phyloP scores from a whole-genome alignment of 2,797 vertebrate genomes.

The Smutsia gigantea region DNA sequence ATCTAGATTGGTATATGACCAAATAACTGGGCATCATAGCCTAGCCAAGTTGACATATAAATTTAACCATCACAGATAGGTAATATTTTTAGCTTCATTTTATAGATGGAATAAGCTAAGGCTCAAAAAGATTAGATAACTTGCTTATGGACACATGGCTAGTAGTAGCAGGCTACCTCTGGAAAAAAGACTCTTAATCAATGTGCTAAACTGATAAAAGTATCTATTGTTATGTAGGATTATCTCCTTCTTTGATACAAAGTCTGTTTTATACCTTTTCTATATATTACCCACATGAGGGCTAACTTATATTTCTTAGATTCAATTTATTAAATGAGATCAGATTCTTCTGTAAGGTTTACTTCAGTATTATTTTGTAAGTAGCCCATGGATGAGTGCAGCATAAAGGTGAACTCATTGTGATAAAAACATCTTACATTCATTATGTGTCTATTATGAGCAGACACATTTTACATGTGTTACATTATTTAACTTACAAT shows the following conservation, averaged over 20 bases:
- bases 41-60: background rate
- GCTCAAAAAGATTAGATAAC: background rate
- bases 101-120: background rate
- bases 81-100: slow-evolving; percentile 2
- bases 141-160: background rate
- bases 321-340: slow-evolving; percentile 17
- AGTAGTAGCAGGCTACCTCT: background rate
- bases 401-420: background rate
- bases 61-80: background rate
- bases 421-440: background rate
- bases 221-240: background rate
- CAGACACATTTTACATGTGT: background rate
- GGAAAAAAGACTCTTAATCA: background rate
- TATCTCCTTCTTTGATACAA: background rate
- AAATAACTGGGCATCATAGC: background rate
- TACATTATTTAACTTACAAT: background rate
- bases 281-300: background rate
- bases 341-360: background rate
- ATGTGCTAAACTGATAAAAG: background rate
- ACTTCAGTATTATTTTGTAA: background rate
- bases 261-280: background rate
- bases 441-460: background rate
- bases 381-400: background rate
- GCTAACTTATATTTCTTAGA: background rate
- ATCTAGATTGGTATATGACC: background rate